Evolutionary conservation across 2,797 vertebrate genomes (phyloP), one percentile per base, ranked within the genome.

Genomic region (Poeciliopsis gracilis): DNA sequence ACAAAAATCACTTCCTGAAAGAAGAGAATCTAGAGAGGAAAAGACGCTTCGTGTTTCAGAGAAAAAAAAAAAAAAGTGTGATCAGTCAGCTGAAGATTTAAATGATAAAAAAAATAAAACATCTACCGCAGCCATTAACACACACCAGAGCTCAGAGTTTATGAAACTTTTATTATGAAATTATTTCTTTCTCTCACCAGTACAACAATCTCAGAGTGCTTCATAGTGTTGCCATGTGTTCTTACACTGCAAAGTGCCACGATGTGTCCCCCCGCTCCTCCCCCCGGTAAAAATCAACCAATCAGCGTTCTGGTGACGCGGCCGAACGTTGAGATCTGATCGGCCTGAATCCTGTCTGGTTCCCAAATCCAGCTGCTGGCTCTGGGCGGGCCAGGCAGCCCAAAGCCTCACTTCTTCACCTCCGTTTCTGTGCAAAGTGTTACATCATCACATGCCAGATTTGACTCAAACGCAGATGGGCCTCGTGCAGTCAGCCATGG

Each of bases 91-190:
- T 75, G 16, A 67, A n/a, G 36, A 8, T 41, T 43, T 43, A 12
- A 23, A 23, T 23, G 23, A 51, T 2, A 23, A 51, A 8, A 8
- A 72, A 0, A 20, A 49, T 2, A 49, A 47, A 72, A 59, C 25
- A 41, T 46, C 46, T 36, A n/a, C 45, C 53, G 63, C 9, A 41
- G 25, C 36, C 36, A 76, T 20, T 25, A 55, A 80, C 77, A 76
- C n/a, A 76, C 57, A 33, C 9, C 51, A 73, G 57, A 30, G 6
- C 5, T 13, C 36, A 63, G 23, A 43, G 59, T 88, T 86, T 85
- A 90, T 84, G 82, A 92, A 94, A 93, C 80, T 73, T 94, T 95
- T 94, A 94, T 93, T 94, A 83, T 87, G 82, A 92, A 91, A 71
- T 89, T 81, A 80, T 90, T 49, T 13, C 33, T 59, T 57, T 36